A percentile compares a stretch with the other conserved stretches of the same genome.
phyloP scores from a whole-genome alignment of 2,113 vertebrate species.

The Mesoclemmys tuberculata region DNA sequence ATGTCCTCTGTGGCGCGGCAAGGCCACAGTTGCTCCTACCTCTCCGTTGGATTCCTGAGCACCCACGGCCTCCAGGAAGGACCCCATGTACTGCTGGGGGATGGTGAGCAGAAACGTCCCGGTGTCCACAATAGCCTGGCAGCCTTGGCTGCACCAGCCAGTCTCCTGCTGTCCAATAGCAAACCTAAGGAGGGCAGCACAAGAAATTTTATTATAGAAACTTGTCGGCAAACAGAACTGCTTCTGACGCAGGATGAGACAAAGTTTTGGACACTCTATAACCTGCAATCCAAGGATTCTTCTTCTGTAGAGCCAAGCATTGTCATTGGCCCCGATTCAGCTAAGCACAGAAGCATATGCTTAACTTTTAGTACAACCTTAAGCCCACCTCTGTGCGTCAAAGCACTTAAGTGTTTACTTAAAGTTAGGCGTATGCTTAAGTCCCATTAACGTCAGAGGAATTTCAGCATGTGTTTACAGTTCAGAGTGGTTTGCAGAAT shows the following conservation, averaged over 20 bases:
- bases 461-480: neutral
- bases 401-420: neutral
- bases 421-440: neutral
- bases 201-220: neutral
- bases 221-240: neutral
- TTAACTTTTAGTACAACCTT: neutral
- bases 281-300: neutral
- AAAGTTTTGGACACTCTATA: neutral
- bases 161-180: conserved; percentile 37
- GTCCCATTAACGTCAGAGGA: neutral
- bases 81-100: conserved; percentile 53
- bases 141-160: conserved; percentile 61
- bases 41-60: conserved; percentile 61
- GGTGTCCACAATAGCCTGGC: conserved; percentile 76
- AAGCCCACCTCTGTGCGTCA: neutral
- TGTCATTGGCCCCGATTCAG: neutral
- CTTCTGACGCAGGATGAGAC: neutral
- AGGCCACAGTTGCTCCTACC: conserved; percentile 22
- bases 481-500: neutral
- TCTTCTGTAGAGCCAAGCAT: neutral
- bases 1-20: rapidly evolving
- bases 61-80: conserved; percentile 55
- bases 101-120: conserved; percentile 68
- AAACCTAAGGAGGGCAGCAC: conserved; percentile 56
- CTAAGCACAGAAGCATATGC: neutral